Evolutionary conservation across 2,888 invertebrate genomes (phyloP).

Genomic region (Chalcis sispes): DNA sequence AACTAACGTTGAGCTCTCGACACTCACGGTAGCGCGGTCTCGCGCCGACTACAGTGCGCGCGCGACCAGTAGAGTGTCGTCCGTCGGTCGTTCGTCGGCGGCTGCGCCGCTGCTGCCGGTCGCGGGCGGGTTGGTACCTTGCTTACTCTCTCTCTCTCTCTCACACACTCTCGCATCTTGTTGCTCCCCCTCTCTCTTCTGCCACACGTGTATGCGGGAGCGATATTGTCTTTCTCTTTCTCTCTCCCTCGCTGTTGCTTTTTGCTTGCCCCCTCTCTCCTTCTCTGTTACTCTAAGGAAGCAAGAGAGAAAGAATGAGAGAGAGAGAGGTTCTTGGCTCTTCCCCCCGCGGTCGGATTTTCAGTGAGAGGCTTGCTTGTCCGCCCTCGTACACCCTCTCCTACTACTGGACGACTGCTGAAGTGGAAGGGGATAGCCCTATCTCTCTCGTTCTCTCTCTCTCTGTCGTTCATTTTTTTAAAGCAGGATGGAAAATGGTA

Average conservation of each 20-base stretch:
- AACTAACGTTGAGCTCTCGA: slow-evolving; percentile 59
- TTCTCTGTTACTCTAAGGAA: no score
- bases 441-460: slow-evolving; percentile 4
- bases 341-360: slow-evolving; percentile 44
- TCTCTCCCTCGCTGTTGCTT: slow-evolving; percentile 57
- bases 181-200: slow-evolving; percentile 40
- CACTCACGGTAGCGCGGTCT: slow-evolving; percentile 74
- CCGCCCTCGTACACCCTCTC: slow-evolving; percentile 57
- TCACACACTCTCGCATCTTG: neutral
- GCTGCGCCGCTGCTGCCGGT: slow-evolving; percentile 65
- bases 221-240: slow-evolving; percentile 37
- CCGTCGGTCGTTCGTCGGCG: slow-evolving; percentile 65
- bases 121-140: slow-evolving; percentile 55
- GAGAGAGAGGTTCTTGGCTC: slow-evolving; percentile 27
- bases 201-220: slow-evolving; percentile 34
- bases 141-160: slow-evolving; percentile 9
- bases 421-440: slow-evolving; percentile 18
- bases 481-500: neutral
- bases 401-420: neutral
- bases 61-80: slow-evolving; percentile 53
- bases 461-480: neutral
- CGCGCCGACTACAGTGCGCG: slow-evolving; percentile 74
- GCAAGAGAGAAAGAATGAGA: slow-evolving; percentile 10
- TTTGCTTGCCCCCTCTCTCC: slow-evolving; percentile 20
- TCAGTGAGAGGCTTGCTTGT: slow-evolving; percentile 36